These are phyloP conservation scores for Notechis scutatus DNA, from an alignment of 2,113 vertebrate genomes.

Conservation along the genomic window DNA sequence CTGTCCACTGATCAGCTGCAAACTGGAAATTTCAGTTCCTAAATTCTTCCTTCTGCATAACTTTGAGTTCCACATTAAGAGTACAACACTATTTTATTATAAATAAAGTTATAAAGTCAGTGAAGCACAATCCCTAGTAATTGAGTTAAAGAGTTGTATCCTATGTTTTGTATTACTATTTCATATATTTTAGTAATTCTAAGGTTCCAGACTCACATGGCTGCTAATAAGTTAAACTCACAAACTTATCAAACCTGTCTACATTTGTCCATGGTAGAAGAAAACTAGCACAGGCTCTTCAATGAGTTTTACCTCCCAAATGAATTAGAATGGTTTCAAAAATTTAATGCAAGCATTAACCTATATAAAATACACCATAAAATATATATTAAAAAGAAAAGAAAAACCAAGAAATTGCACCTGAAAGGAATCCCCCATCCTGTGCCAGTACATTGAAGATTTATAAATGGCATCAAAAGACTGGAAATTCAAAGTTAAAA, in stretches of 20 bases:
- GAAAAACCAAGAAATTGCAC: conserved; percentile 57
- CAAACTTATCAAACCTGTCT: background rate
- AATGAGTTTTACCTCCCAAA: conserved; percentile 29
- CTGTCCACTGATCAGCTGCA: background rate
- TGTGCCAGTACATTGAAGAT: conserved; percentile 50
- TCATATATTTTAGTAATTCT: conserved; percentile 25
- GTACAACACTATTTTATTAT: background rate
- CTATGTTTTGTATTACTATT: conserved; percentile 28
- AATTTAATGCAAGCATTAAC: conserved; percentile 7
- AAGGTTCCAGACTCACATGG: conserved; percentile 34
- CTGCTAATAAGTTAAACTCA: background rate
- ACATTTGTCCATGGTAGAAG: conserved; percentile 1
- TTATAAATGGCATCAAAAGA: conserved; percentile 29
- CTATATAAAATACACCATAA: conserved; percentile 37
- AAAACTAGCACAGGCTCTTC: background rate
- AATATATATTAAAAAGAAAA: conserved; percentile 44
- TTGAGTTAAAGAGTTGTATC: background rate
- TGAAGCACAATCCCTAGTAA: background rate
- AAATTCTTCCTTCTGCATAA: background rate
- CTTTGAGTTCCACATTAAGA: background rate
- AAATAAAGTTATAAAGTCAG: background rate
- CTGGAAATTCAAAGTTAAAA: conserved; percentile 45
- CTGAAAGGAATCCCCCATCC: conserved; percentile 51
- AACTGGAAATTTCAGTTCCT: rapidly evolving
- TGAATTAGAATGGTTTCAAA: conserved; percentile 45